Evolutionary conservation across 2,888 invertebrate species (phyloP).

Genomic region (Sturmia bella): DNA sequence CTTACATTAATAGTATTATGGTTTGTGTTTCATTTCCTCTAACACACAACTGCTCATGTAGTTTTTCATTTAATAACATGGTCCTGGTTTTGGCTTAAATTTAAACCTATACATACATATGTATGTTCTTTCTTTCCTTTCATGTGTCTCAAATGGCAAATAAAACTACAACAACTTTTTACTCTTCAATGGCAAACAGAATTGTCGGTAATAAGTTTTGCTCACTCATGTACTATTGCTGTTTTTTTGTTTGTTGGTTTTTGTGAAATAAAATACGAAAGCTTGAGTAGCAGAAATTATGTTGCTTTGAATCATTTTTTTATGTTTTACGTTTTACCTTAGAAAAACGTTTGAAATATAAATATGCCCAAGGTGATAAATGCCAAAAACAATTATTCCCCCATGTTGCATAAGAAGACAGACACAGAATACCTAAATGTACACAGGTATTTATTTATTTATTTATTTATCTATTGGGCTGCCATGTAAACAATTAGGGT

Average conservation of each 20-base stretch:
- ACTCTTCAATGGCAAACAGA: slow-evolving; percentile 22
- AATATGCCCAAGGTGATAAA: slow-evolving; percentile 66
- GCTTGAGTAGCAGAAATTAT: slow-evolving; percentile 10
- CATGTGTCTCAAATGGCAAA: slow-evolving; percentile 66
- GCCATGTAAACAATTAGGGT: slow-evolving; percentile 40
- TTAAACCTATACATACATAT: too few relatives aligned
- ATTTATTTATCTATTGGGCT: slow-evolving; percentile 26
- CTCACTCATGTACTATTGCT: slow-evolving; percentile 13
- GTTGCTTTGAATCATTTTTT: slow-evolving; percentile 16
- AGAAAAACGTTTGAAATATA: slow-evolving; percentile 59
- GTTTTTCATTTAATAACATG: neutral
- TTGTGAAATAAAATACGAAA: neutral
- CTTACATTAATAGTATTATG: neutral
- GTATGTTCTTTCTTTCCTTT: slow-evolving; percentile 26
- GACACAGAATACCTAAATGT: slow-evolving; percentile 26
- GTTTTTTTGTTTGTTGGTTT: too few relatives aligned
- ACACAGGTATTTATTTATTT: too few relatives aligned
- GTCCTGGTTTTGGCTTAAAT: slow-evolving; percentile 9
- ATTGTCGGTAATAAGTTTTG: slow-evolving; percentile 45
- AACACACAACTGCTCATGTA: neutral
- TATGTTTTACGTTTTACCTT: slow-evolving; percentile 32
- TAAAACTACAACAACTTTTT: slow-evolving; percentile 50
- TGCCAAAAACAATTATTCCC: slow-evolving; percentile 65
- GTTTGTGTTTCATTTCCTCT: neutral
- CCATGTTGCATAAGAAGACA: slow-evolving; percentile 40